Base-by-base conservation (phyloP, 2,797 vertebrate species). In the Chaenodraco wilsoni region DNA sequence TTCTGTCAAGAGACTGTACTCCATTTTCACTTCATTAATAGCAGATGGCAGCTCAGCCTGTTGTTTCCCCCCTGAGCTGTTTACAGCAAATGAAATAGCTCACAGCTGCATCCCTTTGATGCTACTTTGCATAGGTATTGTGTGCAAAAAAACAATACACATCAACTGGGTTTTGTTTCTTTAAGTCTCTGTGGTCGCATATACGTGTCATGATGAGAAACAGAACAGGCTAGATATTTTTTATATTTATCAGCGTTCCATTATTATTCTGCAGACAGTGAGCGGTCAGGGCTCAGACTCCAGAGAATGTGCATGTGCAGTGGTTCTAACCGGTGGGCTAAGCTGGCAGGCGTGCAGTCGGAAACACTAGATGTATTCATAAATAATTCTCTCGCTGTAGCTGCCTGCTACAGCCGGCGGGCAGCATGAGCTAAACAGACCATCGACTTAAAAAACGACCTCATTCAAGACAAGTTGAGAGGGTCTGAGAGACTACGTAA, bases 341-440 rank as follows among this genome's bases (percentile, higher is more conserved):
- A 0, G 74, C 84, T 79, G 44, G 65, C 40, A 41, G 85, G 60
- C 15, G 11, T 63, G 48, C 61, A 63, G 65, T 73, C 79, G 46
- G 87, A 80, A 66, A 76, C 79, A 60, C 66, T 66, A 70, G 78
- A 81, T 84, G 69, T 65, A 83, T 72, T 88, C 84, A 91, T 88
- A 83, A 90, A 91, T 90, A 82, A 90, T 88, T 87, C 69, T 51
- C 60, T 73, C 65, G 64, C 71, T 84, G 75, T 64, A 45, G 70
- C 69, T 57, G 69, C 72, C 66, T 76, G 69, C 55, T 76, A 49
- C 71, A 82, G 81, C 80, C 82, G 76, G 68, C 50, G 43, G 69
- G 65, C 79, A 76, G 64, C 54, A 4, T n/a, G 61, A 78, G 69
- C 7, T 15, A 76, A 76, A 75, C 69, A 83, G 80, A 72, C 82